These are phyloP conservation scores for Hippocampus comes DNA, from an alignment of 2,113 vertebrate genomes.

Conservation along the genomic window DNA sequence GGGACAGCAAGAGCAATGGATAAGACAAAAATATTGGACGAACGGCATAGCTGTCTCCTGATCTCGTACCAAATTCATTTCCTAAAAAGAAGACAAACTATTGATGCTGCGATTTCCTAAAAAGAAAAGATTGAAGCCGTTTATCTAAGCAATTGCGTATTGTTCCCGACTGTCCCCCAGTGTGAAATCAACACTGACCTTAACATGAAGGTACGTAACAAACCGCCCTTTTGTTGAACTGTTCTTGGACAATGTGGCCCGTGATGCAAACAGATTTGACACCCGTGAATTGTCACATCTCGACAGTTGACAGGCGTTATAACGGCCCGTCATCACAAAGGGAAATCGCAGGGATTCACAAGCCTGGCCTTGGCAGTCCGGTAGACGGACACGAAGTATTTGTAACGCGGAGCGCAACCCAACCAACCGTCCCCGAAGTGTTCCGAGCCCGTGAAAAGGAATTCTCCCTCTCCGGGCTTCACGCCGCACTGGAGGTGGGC, in stretches of 20 bases:
- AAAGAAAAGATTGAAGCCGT: too few species aligned
- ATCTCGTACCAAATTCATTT: too few species aligned
- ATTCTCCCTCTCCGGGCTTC: slow-evolving; percentile 76
- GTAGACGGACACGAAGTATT: slow-evolving; percentile 75
- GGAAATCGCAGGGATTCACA: slow-evolving; percentile 76
- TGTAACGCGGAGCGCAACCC: slow-evolving; percentile 79
- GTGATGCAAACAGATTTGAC: not conserved
- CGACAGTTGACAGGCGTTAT: too few species aligned
- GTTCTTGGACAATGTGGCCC: not conserved
- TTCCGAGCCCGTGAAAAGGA: slow-evolving; percentile 80
- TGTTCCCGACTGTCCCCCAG: too few species aligned
- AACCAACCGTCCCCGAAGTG: slow-evolving; percentile 84
- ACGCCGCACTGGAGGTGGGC: slow-evolving; percentile 72
- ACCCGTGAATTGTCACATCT: not conserved
- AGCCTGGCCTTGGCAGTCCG: slow-evolving; percentile 59
- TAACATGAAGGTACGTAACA: not conserved
- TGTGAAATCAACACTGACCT: too few species aligned
- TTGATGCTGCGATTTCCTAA: too few species aligned
- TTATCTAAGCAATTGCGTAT: too few species aligned
- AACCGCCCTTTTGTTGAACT: not conserved
- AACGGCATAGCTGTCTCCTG: too few species aligned
- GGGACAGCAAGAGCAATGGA: too few species aligned
- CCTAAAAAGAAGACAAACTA: too few species aligned
- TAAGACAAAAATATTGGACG: too few species aligned
- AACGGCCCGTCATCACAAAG: slow-evolving; percentile 60